phyloP scores from a whole-genome alignment of 2,888 invertebrate species.

The Monopis laevigella region DNA sequence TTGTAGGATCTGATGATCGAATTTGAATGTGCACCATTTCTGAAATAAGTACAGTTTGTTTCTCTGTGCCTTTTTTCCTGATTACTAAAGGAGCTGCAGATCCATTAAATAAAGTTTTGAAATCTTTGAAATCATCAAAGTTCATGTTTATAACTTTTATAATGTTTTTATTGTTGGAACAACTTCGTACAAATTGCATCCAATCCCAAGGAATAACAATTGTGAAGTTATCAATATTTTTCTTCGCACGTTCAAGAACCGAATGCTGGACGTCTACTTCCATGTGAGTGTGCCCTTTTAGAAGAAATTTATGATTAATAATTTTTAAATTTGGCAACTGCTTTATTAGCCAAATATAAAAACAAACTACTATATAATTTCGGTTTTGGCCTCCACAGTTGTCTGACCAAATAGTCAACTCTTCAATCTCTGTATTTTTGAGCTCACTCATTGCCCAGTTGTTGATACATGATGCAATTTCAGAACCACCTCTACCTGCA shows the following conservation, averaged over 20 bases:
- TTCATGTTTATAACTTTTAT: too few relatives aligned
- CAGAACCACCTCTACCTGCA: background rate
- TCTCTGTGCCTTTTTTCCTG: too few relatives aligned
- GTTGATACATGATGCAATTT: background rate
- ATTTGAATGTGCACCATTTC: background rate
- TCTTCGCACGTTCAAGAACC: background rate
- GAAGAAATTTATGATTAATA: background rate
- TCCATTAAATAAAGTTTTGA: background rate
- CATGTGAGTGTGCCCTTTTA: background rate
- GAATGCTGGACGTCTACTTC: background rate
- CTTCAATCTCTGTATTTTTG: background rate
- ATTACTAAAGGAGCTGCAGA: background rate
- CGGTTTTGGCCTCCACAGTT: background rate
- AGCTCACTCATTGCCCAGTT: background rate
- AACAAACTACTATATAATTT: background rate
- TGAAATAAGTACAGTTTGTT: background rate
- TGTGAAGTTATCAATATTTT: background rate
- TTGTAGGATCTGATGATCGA: background rate
- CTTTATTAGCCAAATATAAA: background rate
- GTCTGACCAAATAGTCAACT: background rate
- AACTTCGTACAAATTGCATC: background rate
- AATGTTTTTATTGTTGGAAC: background rate
- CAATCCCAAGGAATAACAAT: background rate
- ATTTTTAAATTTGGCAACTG: background rate
- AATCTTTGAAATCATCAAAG: too few relatives aligned